phyloP scores from a whole-genome alignment of 2,797 vertebrate species.

The Hydrocynus forskahlii region DNA sequence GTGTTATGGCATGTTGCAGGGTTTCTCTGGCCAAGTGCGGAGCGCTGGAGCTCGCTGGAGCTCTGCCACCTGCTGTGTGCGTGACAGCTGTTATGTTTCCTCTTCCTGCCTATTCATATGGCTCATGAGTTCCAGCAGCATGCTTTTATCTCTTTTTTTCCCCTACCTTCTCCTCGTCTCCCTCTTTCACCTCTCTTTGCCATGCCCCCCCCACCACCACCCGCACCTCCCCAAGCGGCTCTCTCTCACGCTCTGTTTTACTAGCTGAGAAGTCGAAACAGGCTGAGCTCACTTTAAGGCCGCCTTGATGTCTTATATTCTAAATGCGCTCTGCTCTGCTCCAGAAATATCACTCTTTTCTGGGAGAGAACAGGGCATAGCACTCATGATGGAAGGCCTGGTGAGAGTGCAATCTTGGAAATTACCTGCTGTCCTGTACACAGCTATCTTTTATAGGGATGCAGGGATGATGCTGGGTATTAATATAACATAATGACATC shows the following conservation, averaged over 20 bases:
- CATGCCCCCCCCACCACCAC: not conserved
- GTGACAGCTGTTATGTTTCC: slow-evolving; percentile 66
- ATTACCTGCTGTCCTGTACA: slow-evolving; percentile 18
- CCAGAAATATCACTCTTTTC: slow-evolving; percentile 63
- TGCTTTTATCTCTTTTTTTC: slow-evolving; percentile 56
- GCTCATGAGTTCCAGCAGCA: slow-evolving; percentile 46
- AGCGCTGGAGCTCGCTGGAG: slow-evolving; percentile 54
- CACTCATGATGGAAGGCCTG: slow-evolving; percentile 3
- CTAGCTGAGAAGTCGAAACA: slow-evolving; percentile 56
- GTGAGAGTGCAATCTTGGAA: slow-evolving; percentile 4
- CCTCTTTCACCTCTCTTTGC: slow-evolving; percentile 41
- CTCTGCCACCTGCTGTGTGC: slow-evolving; percentile 58
- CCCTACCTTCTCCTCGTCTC: slow-evolving; percentile 57
- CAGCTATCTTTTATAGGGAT: not conserved
- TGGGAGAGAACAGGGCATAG: slow-evolving; percentile 54
- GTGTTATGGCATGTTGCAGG: slow-evolving; percentile 46
- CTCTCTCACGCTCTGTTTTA: slow-evolving; percentile 53
- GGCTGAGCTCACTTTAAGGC: slow-evolving; percentile 75
- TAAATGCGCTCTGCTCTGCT: slow-evolving; percentile 69
- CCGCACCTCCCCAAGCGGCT: not conserved
- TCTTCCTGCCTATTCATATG: slow-evolving; percentile 44
- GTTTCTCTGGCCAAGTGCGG: slow-evolving; percentile 59
- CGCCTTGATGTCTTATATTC: slow-evolving; percentile 84
- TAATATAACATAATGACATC: no score
- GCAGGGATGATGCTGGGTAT: no score